Evolutionary conservation across 2,797 vertebrate genomes (phyloP).

Genomic region (Jordanella pulchra): DNA sequence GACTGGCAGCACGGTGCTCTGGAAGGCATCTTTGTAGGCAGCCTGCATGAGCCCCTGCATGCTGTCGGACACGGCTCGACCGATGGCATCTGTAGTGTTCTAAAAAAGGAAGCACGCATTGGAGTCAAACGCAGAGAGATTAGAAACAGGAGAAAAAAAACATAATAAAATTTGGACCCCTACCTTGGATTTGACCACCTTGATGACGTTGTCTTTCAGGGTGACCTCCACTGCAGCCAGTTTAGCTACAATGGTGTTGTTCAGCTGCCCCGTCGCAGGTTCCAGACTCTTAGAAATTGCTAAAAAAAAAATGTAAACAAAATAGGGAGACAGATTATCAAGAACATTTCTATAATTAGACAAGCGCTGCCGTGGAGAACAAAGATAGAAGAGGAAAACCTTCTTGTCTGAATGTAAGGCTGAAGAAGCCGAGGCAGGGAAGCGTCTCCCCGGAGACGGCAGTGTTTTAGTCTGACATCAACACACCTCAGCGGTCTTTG

Average conservation of each 20-base stretch:
- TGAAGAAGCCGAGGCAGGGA: constrained; percentile 20
- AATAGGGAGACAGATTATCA: constrained; percentile 34
- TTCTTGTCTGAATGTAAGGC: constrained; percentile 9
- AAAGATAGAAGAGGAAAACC: constrained; percentile 5
- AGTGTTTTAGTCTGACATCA: constrained; percentile 19
- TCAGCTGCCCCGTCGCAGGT: constrained; percentile 88
- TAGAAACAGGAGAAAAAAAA: not conserved
- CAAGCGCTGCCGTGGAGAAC: not conserved
- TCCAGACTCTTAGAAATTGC: constrained; percentile 94
- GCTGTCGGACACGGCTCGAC: constrained; percentile 90
- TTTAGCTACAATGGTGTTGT: constrained; percentile 86
- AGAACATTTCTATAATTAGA: constrained; percentile 18
- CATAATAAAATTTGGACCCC: constrained; percentile 5
- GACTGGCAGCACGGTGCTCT: constrained; percentile 90
- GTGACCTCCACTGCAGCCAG: constrained; percentile 89
- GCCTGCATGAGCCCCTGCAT: constrained; percentile 94
- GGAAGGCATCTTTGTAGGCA: constrained; percentile 93
- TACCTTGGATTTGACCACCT: constrained; percentile 97
- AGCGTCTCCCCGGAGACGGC: constrained; percentile 19
- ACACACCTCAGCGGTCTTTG: constrained; percentile 23
- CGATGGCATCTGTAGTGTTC: constrained; percentile 92
- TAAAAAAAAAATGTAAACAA: constrained; percentile 52
- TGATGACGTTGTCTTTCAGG: constrained; percentile 91
- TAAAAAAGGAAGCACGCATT: constrained; percentile 51
- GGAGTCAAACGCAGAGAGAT: not conserved